These are phyloP conservation scores for Diarsia rubi DNA, from an alignment of 2,888 invertebrate genomes.

Conservation along the genomic window DNA sequence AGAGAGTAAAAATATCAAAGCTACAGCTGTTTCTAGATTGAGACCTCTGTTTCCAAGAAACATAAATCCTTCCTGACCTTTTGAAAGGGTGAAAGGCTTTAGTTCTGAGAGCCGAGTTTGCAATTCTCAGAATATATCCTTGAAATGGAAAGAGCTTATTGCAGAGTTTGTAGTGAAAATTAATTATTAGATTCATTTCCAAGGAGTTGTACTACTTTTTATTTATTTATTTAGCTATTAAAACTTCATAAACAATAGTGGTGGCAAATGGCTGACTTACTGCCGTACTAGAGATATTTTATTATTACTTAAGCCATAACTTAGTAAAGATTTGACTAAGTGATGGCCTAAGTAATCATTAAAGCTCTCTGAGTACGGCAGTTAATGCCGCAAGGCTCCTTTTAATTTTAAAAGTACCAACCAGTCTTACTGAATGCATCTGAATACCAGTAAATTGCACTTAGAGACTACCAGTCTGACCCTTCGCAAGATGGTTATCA, in stretches of 20 bases:
- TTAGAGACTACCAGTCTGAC: neutral
- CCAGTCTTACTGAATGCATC: neutral
- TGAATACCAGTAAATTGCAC: neutral
- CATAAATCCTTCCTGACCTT: neutral
- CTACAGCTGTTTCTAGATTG: neutral
- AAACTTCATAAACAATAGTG: too few species aligned
- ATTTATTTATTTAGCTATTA: too few species aligned
- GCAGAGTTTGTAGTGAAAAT: neutral
- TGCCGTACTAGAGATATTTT: too few species aligned
- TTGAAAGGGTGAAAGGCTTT: too few species aligned
- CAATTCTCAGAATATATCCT: neutral
- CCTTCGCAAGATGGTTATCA: neutral
- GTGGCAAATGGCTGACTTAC: too few species aligned
- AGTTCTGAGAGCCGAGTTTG: neutral
- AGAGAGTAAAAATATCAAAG: neutral
- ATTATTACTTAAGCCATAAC: too few species aligned
- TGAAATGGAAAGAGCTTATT: slow-evolving; percentile 5
- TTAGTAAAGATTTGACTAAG: too few species aligned
- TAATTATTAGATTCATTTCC: neutral
- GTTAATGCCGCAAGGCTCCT: too few species aligned
- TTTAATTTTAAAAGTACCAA: too few species aligned
- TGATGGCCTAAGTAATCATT: too few species aligned
- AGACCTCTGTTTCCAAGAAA: neutral
- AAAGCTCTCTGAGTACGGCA: too few species aligned
- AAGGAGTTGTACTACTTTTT: neutral